Base-by-base conservation (phyloP, 2,113 vertebrate genomes). In the Clarias gariepinus region DNA sequence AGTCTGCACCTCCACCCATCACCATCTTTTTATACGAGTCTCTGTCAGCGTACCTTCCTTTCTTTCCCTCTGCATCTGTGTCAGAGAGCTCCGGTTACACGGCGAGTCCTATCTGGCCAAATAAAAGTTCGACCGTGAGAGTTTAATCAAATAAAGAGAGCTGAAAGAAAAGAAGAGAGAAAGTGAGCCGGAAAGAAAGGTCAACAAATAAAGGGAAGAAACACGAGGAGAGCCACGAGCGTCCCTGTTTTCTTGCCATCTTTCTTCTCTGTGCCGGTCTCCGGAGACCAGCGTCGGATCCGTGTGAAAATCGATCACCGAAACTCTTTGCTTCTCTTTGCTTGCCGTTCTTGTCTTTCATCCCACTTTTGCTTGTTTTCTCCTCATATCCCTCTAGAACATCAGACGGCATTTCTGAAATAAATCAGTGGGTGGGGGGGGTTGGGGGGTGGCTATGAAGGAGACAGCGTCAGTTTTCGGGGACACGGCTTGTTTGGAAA, bases 221-320 rank as follows among this genome's bases (percentile, higher is more conserved):
- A 93, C 88, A 77, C 28, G 90, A 94, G 91, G 71, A 89, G 91
- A 90, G 87, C 79, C 78, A 87, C 87, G 81, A 90, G 84, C 89
- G 87, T 83, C 91, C 87, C 61, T 84, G 85, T 85, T 82, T 89
- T 87, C 85, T 83, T 57, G 84, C 66, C 77, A 61, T 77, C 52
- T 88, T 81, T 87, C 61, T 64, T 82, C 82, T 87, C 33, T 83
- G n/a, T 87, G 69, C 85, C 82, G 57, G 89, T 89, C 90, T 93
- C 91, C 85, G 88, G 93, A 94, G 94, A 93, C 90, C 83, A 13
- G 80, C 90, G 93, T 93, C 90, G 90, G 91, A 92, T 90, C 87
- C 71, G 90, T 92, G 90, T 93, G 92, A 92, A 94, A 95, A 94
- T 94, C 93, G 93, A 94, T 94, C 94, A 90, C 89, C 91, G 89